phyloP scores from a whole-genome alignment of 2,888 invertebrate genomes.

The Malachius bipustulatus region DNA sequence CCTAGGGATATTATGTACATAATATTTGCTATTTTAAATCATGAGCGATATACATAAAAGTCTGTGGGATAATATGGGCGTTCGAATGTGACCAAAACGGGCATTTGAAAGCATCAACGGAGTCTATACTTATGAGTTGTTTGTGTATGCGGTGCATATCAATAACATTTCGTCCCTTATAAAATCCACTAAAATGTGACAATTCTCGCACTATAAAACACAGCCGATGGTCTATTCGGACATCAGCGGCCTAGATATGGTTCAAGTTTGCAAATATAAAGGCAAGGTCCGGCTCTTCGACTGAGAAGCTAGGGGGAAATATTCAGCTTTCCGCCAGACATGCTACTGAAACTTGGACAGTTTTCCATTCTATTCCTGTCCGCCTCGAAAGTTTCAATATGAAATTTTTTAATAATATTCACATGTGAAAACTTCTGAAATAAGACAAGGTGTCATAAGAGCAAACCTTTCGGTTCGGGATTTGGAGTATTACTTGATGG shows the following conservation, averaged over 20 bases:
- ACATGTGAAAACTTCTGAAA: constrained; percentile 24
- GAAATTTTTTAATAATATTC: constrained; percentile 26
- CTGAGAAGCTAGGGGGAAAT: too few species aligned
- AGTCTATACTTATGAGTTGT: constrained; percentile 16
- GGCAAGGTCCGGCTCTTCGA: constrained; percentile 25
- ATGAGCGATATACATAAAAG: too few species aligned
- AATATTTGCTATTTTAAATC: too few species aligned
- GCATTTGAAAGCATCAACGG: constrained; percentile 6
- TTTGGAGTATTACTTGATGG: too few species aligned
- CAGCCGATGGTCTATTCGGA: constrained; percentile 25
- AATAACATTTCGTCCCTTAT: constrained; percentile 15
- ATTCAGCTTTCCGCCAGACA: too few species aligned
- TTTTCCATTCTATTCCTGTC: constrained; percentile 23
- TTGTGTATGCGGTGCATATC: constrained; percentile 17
- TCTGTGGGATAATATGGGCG: too few species aligned
- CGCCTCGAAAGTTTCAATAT: constrained; percentile 25
- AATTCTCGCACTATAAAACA: constrained; percentile 28
- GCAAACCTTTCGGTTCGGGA: too few species aligned
- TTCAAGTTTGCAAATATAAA: constrained; percentile 30
- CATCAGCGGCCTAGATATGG: constrained; percentile 28
- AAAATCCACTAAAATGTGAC: constrained; percentile 20
- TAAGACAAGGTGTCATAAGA: too few species aligned
- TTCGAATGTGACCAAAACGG: too few species aligned
- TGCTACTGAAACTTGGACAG: constrained; percentile 24
- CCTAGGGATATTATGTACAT: too few species aligned